These are phyloP conservation scores for Etheostoma cragini DNA, from an alignment of 2,113 vertebrate genomes.

Conservation along the genomic window DNA sequence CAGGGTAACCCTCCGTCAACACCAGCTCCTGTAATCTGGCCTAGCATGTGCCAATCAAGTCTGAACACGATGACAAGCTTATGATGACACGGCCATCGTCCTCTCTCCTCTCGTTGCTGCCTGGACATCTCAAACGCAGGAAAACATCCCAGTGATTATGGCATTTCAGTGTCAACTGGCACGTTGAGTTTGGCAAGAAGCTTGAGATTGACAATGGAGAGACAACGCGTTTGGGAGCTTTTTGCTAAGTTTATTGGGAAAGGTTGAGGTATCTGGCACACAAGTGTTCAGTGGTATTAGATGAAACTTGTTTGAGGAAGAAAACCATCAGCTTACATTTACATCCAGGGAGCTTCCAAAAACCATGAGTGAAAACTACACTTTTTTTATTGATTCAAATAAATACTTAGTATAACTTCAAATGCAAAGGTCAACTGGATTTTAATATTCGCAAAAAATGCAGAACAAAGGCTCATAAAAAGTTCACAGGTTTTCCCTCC, in stretches of 20 bases:
- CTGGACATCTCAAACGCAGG: conserved; percentile 71
- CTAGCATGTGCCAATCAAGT: conserved; percentile 80
- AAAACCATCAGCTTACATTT: conserved; percentile 60
- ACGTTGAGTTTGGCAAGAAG: conserved; percentile 67
- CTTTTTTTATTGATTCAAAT: background rate
- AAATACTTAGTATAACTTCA: background rate
- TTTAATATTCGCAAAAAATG: conserved; percentile 18
- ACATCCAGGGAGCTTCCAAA: conserved; percentile 32
- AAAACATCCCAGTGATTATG: conserved; percentile 77
- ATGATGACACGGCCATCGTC: conserved; percentile 72
- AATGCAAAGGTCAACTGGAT: background rate
- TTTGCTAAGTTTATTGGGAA: conserved; percentile 59
- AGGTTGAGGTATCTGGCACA: conserved; percentile 63
- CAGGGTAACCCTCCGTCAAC: conserved; percentile 76
- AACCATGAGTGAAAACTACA: conserved; percentile 7
- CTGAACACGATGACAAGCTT: conserved; percentile 70
- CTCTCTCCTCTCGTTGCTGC: conserved; percentile 62
- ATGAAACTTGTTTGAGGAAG: conserved; percentile 51
- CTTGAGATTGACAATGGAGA: conserved; percentile 69
- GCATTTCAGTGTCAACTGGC: conserved; percentile 81
- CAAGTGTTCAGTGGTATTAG: conserved; percentile 44
- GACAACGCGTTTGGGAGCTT: conserved; percentile 73
- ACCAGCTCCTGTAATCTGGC: conserved; percentile 73
- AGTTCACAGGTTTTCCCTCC: conserved; percentile 30
- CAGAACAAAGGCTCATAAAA: background rate